Evolutionary conservation across 2,113 vertebrate genomes (phyloP).

Genomic region (Cyrtonyx montezumae): DNA sequence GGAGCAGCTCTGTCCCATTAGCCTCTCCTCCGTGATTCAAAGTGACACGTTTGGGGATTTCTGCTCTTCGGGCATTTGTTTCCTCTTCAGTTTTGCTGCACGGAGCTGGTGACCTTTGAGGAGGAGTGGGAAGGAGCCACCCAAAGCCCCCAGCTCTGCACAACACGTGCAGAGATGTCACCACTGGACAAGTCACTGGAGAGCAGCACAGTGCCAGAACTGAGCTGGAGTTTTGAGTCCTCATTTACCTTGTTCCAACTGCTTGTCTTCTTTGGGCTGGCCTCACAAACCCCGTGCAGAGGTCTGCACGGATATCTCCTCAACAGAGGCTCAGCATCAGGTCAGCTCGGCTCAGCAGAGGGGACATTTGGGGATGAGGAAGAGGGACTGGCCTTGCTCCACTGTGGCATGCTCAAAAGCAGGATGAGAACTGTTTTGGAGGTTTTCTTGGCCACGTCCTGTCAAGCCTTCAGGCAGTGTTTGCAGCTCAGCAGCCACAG

Average conservation of each 20-base stretch:
- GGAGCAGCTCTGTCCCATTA: neutral
- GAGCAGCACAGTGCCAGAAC: neutral
- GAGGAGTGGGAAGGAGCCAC: neutral
- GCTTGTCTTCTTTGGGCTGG: neutral
- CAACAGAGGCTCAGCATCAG: neutral
- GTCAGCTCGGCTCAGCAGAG: neutral
- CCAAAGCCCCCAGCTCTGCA: neutral
- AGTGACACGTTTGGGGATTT: conserved; percentile 35
- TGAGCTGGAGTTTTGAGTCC: neutral
- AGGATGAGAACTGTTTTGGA: accelerated
- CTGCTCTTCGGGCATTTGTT: neutral
- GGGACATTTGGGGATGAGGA: accelerated
- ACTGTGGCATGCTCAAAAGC: neutral
- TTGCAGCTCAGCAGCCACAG: neutral
- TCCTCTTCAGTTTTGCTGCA: neutral
- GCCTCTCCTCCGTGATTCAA: conserved; percentile 43
- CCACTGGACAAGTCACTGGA: neutral
- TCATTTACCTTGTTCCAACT: neutral
- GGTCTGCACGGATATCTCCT: neutral
- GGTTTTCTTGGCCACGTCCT: neutral
- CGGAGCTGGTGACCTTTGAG: neutral
- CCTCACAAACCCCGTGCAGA: neutral
- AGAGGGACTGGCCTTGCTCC: neutral
- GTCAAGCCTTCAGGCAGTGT: neutral
- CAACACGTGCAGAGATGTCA: accelerated